phyloP scores from a whole-genome alignment of 1,140 invertebrate species.

The Drosophila mayri region DNA sequence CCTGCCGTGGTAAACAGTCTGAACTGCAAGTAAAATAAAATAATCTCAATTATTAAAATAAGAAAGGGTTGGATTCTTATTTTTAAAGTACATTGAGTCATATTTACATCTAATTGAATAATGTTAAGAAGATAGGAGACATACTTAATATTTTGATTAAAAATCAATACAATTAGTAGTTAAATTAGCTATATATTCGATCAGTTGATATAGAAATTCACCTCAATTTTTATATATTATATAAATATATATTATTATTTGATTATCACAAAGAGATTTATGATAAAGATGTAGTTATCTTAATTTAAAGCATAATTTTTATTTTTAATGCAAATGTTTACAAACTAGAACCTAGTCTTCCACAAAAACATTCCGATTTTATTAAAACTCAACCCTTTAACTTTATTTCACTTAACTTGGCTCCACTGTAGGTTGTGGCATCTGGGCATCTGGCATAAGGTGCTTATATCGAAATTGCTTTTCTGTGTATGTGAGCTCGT shows the following conservation, averaged over 20 bases:
- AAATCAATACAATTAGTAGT: no score
- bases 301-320: neutral
- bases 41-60: neutral
- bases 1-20: neutral
- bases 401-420: neutral
- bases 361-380: no score
- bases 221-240: neutral
- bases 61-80: no score
- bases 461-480: constrained; percentile 77
- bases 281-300: neutral
- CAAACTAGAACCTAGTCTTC: no score
- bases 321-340: neutral
- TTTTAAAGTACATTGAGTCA: no score
- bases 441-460: constrained; percentile 63
- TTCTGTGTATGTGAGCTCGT: constrained; percentile 35
- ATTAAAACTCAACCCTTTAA: constrained; percentile 5
- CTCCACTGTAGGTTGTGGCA: constrained; percentile 29
- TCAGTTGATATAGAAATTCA: no score
- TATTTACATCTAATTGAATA: no score
- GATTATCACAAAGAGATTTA: neutral
- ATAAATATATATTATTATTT: neutral
- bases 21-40: neutral
- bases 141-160: no score
- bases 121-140: no score
- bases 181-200: no score